Conservation (phyloP, 2,113 vertebrate species). For the Misgurnus anguillicaudatus region DNA sequence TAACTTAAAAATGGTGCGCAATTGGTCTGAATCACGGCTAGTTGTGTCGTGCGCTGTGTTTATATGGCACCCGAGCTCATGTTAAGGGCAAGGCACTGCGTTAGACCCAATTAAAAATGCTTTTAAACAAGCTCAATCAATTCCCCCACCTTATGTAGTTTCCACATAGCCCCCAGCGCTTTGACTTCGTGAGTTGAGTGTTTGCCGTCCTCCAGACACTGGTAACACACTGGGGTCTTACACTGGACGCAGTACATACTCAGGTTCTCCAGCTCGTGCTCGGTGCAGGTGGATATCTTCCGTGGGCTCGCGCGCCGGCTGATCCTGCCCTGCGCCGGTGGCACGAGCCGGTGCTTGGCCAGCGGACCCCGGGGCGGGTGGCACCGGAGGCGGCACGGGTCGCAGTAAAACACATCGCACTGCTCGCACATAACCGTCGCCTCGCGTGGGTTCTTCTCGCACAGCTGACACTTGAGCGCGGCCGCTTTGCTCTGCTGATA, state of each 20-base stretch:
- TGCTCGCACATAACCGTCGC: slow-evolving; percentile 98
- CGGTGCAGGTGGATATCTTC: slow-evolving; percentile 95
- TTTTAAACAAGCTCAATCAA: slow-evolving; percentile 6
- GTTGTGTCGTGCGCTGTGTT: slow-evolving; percentile 41
- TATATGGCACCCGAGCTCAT: slow-evolving; percentile 28
- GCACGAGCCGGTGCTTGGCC: slow-evolving; percentile 94
- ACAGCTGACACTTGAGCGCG: slow-evolving; percentile 94
- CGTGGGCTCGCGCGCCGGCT: slow-evolving; percentile 89
- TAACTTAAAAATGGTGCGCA: background rate
- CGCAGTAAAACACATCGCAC: slow-evolving; percentile 99
- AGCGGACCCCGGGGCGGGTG: slow-evolving; percentile 94
- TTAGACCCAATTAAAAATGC: too few relatives aligned
- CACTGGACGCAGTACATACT: slow-evolving; percentile 99
- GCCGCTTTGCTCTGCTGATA: slow-evolving; percentile 97
- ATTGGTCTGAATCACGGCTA: slow-evolving; percentile 24
- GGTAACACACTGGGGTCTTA: slow-evolving; percentile 95
- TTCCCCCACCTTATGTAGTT: slow-evolving; percentile 93
- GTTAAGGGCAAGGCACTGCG: background rate
- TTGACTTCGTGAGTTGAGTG: slow-evolving; percentile 97
- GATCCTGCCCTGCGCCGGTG: slow-evolving; percentile 94
- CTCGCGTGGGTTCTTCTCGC: slow-evolving; percentile 93
- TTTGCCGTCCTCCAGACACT: slow-evolving; percentile 95
- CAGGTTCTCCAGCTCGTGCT: slow-evolving; percentile 97
- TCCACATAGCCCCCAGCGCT: slow-evolving; percentile 98
- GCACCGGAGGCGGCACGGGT: slow-evolving; percentile 93